Conservation (phyloP, 2,797 vertebrate species). For the Tenualosa ilisha region DNA sequence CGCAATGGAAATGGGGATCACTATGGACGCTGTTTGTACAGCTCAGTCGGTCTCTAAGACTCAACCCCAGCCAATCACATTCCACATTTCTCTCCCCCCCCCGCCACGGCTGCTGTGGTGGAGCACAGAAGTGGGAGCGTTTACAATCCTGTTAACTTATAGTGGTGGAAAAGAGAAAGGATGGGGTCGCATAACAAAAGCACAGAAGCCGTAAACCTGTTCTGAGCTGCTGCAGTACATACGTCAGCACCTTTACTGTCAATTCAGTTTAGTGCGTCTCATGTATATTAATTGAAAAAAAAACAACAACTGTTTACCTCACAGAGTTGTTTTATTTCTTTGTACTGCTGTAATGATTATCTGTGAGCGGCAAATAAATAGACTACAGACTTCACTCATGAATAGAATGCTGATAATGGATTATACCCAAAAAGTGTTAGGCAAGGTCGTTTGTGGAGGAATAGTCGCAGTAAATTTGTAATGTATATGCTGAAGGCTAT, state of each 20-base stretch:
- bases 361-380: not conserved
- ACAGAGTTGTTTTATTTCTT: not conserved
- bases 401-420: not conserved
- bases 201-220: constrained; percentile 33
- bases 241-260: constrained; percentile 7
- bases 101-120: constrained; percentile 17
- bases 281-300: not conserved
- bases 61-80: constrained; percentile 23
- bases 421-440: not conserved
- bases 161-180: constrained; percentile 30
- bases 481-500: not conserved
- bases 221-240: constrained; percentile 13
- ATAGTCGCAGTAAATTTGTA: not conserved
- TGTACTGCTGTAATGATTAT: not conserved
- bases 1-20: not conserved
- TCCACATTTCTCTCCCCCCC: constrained; percentile 14
- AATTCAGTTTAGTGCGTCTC: not conserved
- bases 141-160: constrained; percentile 42
- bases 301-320: not conserved
- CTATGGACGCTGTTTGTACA: constrained; percentile 33
- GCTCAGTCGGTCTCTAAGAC: constrained; percentile 13
- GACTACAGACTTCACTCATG: not conserved
- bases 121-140: constrained; percentile 35
- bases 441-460: not conserved
- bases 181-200: not conserved